Conservation (phyloP, 2,888 invertebrate genomes). For the Lasioglossum lativentre region DNA sequence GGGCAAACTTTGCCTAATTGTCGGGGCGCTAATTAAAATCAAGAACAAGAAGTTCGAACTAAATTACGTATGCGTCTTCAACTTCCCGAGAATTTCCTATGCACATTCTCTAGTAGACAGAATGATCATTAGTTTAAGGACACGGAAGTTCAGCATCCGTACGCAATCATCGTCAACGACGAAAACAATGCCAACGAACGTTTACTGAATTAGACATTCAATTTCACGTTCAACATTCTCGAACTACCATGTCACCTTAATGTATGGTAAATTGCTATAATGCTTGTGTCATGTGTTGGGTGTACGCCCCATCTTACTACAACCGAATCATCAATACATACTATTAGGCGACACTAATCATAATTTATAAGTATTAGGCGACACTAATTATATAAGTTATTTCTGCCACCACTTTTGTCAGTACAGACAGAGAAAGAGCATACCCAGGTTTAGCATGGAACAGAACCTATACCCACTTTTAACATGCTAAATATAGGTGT, state of each 20-base stretch:
- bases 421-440: no score
- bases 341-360: no score
- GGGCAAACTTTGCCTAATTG: conserved; percentile 66
- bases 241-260: neutral
- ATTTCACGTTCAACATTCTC: neutral
- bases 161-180: conserved; percentile 13
- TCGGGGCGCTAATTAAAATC: conserved; percentile 60
- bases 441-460: no score
- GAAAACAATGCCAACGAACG: neutral
- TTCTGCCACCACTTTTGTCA: no score
- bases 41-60: conserved; percentile 49
- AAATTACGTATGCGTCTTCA: conserved; percentile 42
- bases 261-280: neutral
- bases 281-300: neutral
- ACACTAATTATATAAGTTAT: no score
- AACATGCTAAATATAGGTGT: no score
- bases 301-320: no score
- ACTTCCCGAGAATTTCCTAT: conserved; percentile 25
- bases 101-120: conserved; percentile 23
- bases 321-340: no score
- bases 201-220: neutral
- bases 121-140: conserved; percentile 26
- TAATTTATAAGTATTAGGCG: no score
- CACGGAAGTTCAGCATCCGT: neutral
- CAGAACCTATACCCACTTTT: no score